Conservation (phyloP, 2,797 vertebrate species). For the Acomys russatus region DNA sequence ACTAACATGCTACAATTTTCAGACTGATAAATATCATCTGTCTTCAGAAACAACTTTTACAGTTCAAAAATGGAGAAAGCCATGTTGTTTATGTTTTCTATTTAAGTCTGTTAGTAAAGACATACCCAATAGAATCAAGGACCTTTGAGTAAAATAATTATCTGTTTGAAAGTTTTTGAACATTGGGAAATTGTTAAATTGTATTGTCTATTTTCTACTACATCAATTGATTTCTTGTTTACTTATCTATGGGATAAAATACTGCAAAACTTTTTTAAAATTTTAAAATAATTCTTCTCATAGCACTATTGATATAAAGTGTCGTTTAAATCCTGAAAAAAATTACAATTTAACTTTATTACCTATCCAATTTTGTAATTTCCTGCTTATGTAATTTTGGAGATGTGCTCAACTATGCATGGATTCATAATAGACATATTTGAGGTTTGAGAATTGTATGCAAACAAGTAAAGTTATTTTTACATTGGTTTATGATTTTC, state of each 20-base stretch:
- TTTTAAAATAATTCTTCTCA: not conserved
- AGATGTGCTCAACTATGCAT: rapidly evolving
- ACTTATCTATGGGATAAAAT: not conserved
- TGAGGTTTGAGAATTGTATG: not conserved
- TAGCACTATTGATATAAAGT: not conserved
- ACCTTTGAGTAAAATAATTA: not conserved
- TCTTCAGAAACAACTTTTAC: not conserved
- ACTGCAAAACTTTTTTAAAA: not conserved
- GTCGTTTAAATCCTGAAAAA: not conserved
- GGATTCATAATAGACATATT: not conserved
- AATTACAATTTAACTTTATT: constrained; percentile 21
- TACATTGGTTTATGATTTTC: not conserved
- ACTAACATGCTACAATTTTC: not conserved
- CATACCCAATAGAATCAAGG: not conserved
- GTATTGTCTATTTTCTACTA: not conserved
- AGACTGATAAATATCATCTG: not conserved
- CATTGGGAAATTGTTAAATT: not conserved
- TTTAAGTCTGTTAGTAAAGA: not conserved
- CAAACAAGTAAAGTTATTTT: not conserved
- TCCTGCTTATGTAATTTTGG: not conserved
- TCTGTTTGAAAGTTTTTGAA: not conserved
- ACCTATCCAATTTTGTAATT: not conserved
- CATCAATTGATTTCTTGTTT: not conserved
- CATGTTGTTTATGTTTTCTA: not conserved
- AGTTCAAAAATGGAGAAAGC: not conserved